Evolutionary conservation across 2,797 vertebrate genomes (phyloP), one percentile per base, ranked within the genome.

Genomic region (Enteromius mattozi): DNA sequence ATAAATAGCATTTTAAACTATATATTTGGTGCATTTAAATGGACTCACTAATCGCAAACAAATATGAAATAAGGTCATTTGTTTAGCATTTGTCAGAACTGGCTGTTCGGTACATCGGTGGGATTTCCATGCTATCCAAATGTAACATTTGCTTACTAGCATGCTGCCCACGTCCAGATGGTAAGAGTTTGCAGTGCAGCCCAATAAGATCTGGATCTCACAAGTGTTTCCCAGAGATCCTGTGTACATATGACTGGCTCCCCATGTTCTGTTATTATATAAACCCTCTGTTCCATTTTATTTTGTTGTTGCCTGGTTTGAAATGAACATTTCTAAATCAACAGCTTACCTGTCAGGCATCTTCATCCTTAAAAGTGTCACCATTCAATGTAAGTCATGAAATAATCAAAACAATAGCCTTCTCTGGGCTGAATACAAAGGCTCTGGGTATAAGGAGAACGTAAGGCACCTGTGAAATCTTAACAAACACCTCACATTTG

Each of bases 91-190:
- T 81, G 72, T 51, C 33, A 9, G 40, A 83, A 56, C 59, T 81
- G 66, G 40, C 68, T 76, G 70, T 30, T 51, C 40, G 80, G 77
- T 74, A 49, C 51, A 71, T 80, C 16, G 35, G 51, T 42, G 65
- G 30, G n/a, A 76, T 77, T 82, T 72, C 78, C 21, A 69, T 82
- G 24, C 65, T 49, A 45, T 68, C 78, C 76, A 79, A 80, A 75
- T 79, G 68, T 49, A 86, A 79, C 75, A 79, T 65, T 65, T 85
- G 81, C 21, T 71, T 27, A 70, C 54, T 80, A 81, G 33, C 76
- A 76, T 51, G n/a, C 66, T 59, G 63, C 84, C 65, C 56, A 72
- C 86, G 68, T 63, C 80, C 54, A 80, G 75, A 86, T 86, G 76
- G 81, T 40, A 24, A 45, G 30, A 76, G 61, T 49, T 83, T 37